Percentiles rank a stretch among this genome's conserved stretches.
Evolutionary conservation across 1,140 invertebrate species (phyloP).

Genomic region (Meloidogyne exigua): DNA sequence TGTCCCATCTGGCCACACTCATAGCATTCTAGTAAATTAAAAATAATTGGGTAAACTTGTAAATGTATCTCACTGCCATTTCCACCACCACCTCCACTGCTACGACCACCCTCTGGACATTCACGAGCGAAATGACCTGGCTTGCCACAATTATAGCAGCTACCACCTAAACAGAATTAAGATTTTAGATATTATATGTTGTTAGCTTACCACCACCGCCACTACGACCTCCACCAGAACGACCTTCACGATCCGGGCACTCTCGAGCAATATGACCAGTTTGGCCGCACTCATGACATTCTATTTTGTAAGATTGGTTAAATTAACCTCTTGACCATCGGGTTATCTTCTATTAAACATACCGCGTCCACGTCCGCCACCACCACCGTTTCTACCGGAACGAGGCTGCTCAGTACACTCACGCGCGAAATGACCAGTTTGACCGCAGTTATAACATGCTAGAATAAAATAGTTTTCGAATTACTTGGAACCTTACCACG

Average conservation of each 20-base stretch:
- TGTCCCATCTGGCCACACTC: not conserved
- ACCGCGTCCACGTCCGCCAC: not conserved
- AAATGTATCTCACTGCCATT: not conserved
- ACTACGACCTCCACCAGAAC: constrained; percentile 5
- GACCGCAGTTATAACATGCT: constrained; percentile 10
- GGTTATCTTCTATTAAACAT: not conserved
- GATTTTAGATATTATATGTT: not conserved
- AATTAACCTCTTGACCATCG: not conserved
- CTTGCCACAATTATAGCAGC: constrained; percentile 9
- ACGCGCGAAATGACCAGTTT: constrained; percentile 6
- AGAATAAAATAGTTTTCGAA: not conserved
- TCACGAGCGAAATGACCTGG: constrained; percentile 10
- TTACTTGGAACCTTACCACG: not conserved
- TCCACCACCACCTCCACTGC: not conserved
- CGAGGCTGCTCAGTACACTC: not conserved
- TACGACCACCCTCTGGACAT: constrained; percentile 3
- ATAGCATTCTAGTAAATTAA: not conserved
- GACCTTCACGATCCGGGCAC: not conserved
- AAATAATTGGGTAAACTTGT: not conserved
- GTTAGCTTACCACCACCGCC: not conserved
- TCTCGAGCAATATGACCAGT: constrained; percentile 3
- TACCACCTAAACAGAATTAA: not conserved
- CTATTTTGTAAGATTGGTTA: not conserved
- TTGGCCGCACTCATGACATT: constrained; percentile 4
- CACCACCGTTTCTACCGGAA: not conserved